A percentile compares a stretch with the other conserved stretches of the same genome.
Evolutionary conservation across 2,113 vertebrate species (phyloP).

Genomic region (Anser brachyrhynchus): DNA sequence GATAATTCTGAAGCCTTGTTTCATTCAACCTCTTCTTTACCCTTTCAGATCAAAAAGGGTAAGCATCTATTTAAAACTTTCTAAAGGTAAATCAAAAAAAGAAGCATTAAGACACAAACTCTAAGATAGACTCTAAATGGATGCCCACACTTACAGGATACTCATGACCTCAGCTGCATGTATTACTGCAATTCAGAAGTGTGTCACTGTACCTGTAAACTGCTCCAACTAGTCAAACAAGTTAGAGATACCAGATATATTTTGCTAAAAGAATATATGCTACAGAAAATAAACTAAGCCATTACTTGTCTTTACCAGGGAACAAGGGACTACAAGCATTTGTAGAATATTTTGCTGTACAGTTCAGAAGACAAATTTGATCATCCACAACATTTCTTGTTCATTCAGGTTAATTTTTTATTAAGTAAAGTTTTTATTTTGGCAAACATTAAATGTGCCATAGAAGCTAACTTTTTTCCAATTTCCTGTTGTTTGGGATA

Average conservation of each 20-base stretch:
- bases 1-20: background rate
- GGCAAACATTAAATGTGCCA: background rate
- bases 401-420: background rate
- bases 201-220: accelerated
- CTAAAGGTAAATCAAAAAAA: background rate
- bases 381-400: background rate
- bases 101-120: background rate
- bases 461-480: background rate
- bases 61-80: background rate
- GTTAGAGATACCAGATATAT: background rate
- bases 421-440: background rate
- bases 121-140: background rate
- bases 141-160: background rate
- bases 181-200: background rate
- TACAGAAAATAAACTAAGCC: background rate
- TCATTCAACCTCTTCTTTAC: background rate
- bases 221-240: background rate
- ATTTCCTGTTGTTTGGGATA: background rate
- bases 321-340: background rate
- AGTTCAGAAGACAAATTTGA: background rate
- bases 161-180: background rate
- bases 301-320: background rate
- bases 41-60: background rate
- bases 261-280: background rate
- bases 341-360: background rate